Percentiles rank a stretch among this genome's conserved stretches.
Evolutionary conservation across 2,888 invertebrate genomes (phyloP).

Genomic region (Adela reaumurella): DNA sequence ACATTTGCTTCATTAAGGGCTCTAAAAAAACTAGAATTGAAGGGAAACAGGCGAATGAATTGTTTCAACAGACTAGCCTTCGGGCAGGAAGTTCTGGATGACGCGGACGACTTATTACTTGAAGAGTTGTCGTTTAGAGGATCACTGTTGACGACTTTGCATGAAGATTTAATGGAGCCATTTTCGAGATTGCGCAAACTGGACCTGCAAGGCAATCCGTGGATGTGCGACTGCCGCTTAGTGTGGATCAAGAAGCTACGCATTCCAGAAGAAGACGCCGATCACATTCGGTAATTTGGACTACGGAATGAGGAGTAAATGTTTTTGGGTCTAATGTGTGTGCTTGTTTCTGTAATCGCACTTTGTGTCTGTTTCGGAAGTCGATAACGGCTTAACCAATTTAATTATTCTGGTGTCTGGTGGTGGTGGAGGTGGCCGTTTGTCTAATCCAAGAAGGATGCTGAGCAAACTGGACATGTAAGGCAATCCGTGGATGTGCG

Average conservation of each 20-base stretch:
- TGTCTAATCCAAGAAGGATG: no score
- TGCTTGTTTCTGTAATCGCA: background rate
- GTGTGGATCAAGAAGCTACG: slow-evolving; percentile 45
- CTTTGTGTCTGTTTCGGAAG: no score
- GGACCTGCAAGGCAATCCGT: slow-evolving; percentile 60
- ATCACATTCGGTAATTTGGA: slow-evolving; percentile 44
- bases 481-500: slow-evolving; percentile 63
- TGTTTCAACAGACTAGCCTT: slow-evolving; percentile 43
- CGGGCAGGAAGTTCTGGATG: slow-evolving; percentile 31
- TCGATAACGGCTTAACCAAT: no score
- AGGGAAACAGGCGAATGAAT: slow-evolving; percentile 50
- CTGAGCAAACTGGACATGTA: slow-evolving; percentile 48
- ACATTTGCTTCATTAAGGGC: slow-evolving; percentile 52
- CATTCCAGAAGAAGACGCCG: slow-evolving; percentile 31
- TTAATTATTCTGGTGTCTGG: no score
- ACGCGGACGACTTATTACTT: slow-evolving; percentile 37
- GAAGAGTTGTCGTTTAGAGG: slow-evolving; percentile 41
- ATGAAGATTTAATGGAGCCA: slow-evolving; percentile 31
- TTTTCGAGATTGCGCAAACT: slow-evolving; percentile 40
- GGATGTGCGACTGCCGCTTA: slow-evolving; percentile 62
- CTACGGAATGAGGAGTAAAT: no score
- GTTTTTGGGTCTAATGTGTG: background rate
- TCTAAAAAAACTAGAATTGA: slow-evolving; percentile 48
- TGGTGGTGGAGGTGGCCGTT: no score
- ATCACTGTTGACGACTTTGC: slow-evolving; percentile 37